These are phyloP conservation scores for Phasianus colchicus DNA, from an alignment of 2,113 vertebrate genomes.

Conservation along the genomic window DNA sequence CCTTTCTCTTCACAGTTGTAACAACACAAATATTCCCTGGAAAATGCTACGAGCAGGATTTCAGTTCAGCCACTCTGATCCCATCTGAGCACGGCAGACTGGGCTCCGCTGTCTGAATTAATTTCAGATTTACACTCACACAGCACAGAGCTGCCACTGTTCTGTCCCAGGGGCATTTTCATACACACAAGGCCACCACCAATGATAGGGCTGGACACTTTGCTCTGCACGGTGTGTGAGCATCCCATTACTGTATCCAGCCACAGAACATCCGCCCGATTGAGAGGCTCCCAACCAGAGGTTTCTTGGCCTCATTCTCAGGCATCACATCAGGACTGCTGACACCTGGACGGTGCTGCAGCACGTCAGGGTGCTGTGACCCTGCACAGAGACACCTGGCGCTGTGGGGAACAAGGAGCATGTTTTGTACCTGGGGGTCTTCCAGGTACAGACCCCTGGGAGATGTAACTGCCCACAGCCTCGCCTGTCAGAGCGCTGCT, in stretches of 20 bases:
- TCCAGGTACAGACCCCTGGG: neutral
- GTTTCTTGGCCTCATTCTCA: neutral
- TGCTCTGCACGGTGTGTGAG: neutral
- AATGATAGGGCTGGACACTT: neutral
- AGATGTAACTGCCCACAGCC: neutral
- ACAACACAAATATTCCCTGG: neutral
- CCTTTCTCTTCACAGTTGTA: neutral
- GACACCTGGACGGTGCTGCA: neutral
- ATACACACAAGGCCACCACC: neutral
- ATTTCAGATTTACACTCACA: slow-evolving; percentile 33
- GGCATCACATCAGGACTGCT: neutral
- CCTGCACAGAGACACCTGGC: neutral
- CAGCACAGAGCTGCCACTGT: neutral
- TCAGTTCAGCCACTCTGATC: neutral
- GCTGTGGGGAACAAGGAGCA: neutral
- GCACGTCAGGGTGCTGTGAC: neutral
- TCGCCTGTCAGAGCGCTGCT: neutral
- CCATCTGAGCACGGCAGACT: neutral
- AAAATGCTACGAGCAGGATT: neutral
- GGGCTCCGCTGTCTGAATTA: slow-evolving; percentile 10
- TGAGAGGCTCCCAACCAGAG: neutral
- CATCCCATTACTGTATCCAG: neutral
- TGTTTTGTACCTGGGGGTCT: neutral
- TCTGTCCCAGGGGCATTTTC: slow-evolving; percentile 36
- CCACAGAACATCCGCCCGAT: neutral